Evolutionary conservation across 2,113 vertebrate species (phyloP).

Genomic region (Antechinus stuartii): DNA sequence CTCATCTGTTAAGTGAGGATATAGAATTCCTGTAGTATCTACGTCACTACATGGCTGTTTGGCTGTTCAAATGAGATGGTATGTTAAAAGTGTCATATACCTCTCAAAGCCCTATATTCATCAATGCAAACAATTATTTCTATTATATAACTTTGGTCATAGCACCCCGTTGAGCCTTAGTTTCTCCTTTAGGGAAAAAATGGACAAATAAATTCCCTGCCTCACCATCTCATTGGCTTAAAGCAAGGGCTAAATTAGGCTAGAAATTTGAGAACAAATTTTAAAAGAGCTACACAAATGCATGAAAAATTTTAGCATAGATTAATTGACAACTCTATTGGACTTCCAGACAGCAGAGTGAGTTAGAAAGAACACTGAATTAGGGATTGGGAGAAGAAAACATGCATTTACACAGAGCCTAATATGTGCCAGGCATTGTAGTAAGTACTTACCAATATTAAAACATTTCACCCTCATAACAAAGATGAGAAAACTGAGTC

Average conservation of each 20-base stretch:
- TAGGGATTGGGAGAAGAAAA: not conserved
- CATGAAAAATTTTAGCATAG: not conserved
- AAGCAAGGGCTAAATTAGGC: not conserved
- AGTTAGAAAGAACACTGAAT: not conserved
- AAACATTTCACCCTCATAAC: not conserved
- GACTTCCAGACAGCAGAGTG: not conserved
- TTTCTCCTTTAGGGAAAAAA: not conserved
- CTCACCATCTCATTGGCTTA: not conserved
- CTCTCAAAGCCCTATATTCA: not conserved
- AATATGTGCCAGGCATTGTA: not conserved
- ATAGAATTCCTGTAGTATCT: not conserved
- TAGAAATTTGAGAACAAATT: not conserved
- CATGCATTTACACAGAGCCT: not conserved
- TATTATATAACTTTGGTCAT: not conserved
- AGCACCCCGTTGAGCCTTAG: not conserved
- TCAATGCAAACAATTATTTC: not conserved
- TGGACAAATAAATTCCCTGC: not conserved
- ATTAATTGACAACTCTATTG: not conserved
- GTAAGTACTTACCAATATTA: not conserved
- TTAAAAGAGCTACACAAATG: not conserved
- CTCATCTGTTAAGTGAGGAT: not conserved
- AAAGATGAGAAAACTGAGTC: not conserved
- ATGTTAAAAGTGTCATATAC: not conserved
- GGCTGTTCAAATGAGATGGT: not conserved
- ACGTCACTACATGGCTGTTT: not conserved